A percentile compares a stretch with the other conserved stretches of the same genome.
phyloP scores from a whole-genome alignment of 1,140 invertebrate species.

The Sinella curviseta region DNA sequence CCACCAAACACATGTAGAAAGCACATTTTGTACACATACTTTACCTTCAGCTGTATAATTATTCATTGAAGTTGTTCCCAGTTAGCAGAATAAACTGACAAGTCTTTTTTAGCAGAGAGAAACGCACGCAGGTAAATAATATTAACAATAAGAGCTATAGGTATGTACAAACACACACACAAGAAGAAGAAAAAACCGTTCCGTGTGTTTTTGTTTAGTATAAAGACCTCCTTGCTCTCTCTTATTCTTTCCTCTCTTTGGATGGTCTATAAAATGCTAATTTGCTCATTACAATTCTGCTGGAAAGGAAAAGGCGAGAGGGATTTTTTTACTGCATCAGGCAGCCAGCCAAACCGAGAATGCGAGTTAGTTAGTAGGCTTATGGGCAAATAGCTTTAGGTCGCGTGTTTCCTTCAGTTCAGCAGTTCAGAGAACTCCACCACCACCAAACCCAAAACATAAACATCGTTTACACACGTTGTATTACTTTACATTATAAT shows the following conservation, averaged over 20 bases:
- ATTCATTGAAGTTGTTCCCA: constrained; percentile 21
- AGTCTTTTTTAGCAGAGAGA: background rate
- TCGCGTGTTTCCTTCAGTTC: constrained; percentile 1
- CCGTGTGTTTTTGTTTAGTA: background rate
- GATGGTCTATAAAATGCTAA: constrained; percentile 23
- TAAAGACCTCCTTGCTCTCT: no score
- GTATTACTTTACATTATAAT: no score
- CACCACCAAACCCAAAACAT: no score
- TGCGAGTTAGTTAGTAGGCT: no score
- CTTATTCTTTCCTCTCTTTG: background rate
- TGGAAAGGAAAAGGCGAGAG: background rate
- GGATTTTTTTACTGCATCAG: background rate
- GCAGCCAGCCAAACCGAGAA: background rate
- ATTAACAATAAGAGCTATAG: no score
- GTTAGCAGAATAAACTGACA: constrained; percentile 18
- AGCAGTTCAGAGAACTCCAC: no score
- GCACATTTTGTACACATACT: background rate
- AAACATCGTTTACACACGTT: no score
- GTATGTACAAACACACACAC: background rate
- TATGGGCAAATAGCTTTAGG: background rate
- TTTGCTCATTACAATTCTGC: constrained; percentile 19
- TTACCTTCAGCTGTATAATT: background rate
- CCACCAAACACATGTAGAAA: background rate
- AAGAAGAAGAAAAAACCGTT: no score
- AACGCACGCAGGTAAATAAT: no score